A percentile compares a stretch with the other conserved stretches of the same genome.
Conservation (phyloP, 2,113 vertebrate genomes). For the Bungarus multicinctus region DNA sequence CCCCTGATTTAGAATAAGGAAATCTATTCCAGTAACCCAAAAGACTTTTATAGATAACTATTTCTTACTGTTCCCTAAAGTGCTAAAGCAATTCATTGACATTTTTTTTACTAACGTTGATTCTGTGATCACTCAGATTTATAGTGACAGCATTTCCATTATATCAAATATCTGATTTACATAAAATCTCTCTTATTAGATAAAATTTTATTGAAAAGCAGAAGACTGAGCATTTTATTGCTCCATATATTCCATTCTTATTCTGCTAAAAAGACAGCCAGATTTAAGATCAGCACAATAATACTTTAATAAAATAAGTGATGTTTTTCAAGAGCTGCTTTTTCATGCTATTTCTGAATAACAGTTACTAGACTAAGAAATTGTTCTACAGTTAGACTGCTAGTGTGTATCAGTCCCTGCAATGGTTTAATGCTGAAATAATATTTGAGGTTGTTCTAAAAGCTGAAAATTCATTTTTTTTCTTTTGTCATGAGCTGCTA, state of each 20-base stretch:
- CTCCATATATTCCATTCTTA: background rate
- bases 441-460: slow-evolving; percentile 33
- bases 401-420: slow-evolving; percentile 39
- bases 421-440: slow-evolving; percentile 1
- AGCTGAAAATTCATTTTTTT: slow-evolving; percentile 22
- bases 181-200: slow-evolving; percentile 15
- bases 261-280: background rate
- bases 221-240: background rate
- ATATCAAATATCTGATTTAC: slow-evolving; percentile 29
- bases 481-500: slow-evolving; percentile 19
- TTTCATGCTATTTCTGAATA: slow-evolving; percentile 29
- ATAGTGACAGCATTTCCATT: slow-evolving; percentile 26
- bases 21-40: background rate
- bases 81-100: background rate
- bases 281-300: slow-evolving; percentile 4
- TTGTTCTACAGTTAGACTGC: slow-evolving; percentile 33
- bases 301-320: slow-evolving; percentile 3
- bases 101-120: slow-evolving; percentile 3
- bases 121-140: background rate
- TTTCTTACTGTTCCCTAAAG: slow-evolving; percentile 15
- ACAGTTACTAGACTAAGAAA: slow-evolving; percentile 37
- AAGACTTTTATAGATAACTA: background rate
- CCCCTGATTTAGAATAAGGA: background rate
- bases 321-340: slow-evolving; percentile 10
- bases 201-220: background rate